Evolutionary conservation across 2,113 vertebrate species (phyloP), one percentile per base, ranked within the genome.

Genomic region (Dicentrarchus labrax): DNA sequence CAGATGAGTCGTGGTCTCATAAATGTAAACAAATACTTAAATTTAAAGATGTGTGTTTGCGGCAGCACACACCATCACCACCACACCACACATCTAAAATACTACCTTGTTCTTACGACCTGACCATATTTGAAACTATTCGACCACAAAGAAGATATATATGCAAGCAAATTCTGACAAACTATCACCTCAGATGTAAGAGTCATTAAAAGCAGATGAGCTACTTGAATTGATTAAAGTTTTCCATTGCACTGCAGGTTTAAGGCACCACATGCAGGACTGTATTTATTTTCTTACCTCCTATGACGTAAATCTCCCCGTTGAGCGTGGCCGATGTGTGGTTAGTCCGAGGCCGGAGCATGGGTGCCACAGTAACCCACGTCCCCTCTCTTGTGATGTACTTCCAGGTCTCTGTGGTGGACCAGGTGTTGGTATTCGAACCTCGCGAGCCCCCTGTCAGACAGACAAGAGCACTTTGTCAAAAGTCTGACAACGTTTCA

Each of bases 241-340:
- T 86, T 83, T 86, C 64, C 54, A 70, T 56, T 59, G 6, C 38
- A 13, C 79, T 86, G 68, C 85, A 75, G 69, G n/a, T 70, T 83
- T 85, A 39, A 84, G 24, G 59, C 38, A 69, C 61, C 78, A 65
- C 76, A 77, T 41, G 43, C 60, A 36, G 43, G 16, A 60, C 38
- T 39, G 38, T 60, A 68, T 93, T 82, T 87, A 84, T 88, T 88
- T 86, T 86, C 86, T 94, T 84, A 99, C 98, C 98, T n/a, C 98
- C 98, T 0, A 99, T 94, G 45, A 96, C 97, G 2, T 99, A 99
- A 92, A 99, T 96, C 92, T 99, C 98, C 0, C 98, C 98, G 0
- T 99, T 98, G 76, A 99, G 96, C 0, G 96, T 89, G 0, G 96
- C 93, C 0, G 97, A 98, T 53, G 96, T 95, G 66, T 99, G 98